Conservation (phyloP, 2,888 invertebrate species). For the Thumatha senex region DNA sequence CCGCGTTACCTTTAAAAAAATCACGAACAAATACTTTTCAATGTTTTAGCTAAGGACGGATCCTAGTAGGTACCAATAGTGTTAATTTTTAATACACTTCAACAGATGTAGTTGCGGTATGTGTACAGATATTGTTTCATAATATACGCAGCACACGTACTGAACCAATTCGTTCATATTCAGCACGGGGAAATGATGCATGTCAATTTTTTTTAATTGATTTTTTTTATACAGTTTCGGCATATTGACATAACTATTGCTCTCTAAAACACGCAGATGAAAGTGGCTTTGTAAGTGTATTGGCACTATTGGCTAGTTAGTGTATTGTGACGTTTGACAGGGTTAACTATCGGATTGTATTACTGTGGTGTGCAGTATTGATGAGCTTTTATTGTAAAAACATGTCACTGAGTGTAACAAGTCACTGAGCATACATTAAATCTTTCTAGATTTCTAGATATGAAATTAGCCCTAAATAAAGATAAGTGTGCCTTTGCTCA, state of each 20-base stretch:
- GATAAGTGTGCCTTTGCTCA: too few species aligned
- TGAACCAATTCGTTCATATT: background rate
- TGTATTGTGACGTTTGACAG: constrained; percentile 39
- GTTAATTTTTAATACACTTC: too few species aligned
- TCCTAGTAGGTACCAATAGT: too few species aligned
- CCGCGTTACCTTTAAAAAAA: too few species aligned
- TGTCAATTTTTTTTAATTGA: constrained; percentile 27
- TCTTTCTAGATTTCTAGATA: background rate
- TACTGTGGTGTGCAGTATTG: constrained; percentile 8
- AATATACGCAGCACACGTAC: background rate
- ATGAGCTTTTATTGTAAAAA: background rate
- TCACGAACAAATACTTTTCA: too few species aligned
- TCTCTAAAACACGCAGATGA: constrained; percentile 33
- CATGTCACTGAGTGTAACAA: constrained; percentile 1
- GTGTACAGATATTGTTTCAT: background rate
- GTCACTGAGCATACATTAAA: background rate
- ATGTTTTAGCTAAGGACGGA: too few species aligned
- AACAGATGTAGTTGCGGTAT: background rate
- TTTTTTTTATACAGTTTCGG: constrained; percentile 32
- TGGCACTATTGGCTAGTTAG: constrained; percentile 34
- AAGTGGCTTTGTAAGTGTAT: constrained; percentile 30
- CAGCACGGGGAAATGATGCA: background rate
- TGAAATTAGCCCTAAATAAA: background rate
- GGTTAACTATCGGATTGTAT: constrained; percentile 30
- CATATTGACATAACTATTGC: constrained; percentile 36